These are phyloP conservation scores for Drosophila parvula DNA, from an alignment of 1,140 invertebrate species.

Conservation along the genomic window DNA sequence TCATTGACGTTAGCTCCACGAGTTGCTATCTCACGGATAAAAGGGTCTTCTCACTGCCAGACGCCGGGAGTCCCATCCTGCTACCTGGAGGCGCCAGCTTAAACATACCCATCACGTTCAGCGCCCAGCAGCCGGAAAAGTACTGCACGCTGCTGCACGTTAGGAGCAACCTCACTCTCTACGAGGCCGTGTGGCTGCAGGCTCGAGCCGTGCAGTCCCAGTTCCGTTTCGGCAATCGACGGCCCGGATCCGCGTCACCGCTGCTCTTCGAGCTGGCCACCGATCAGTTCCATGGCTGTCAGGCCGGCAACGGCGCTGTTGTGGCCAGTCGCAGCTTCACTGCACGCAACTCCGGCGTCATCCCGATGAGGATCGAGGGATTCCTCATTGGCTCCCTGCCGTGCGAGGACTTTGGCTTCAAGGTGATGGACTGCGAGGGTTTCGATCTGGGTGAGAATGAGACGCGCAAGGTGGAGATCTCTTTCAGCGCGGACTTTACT, in stretches of 20 bases:
- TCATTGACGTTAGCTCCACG: constrained; percentile 67
- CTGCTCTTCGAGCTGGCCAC: constrained; percentile 93
- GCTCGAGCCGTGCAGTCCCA: constrained; percentile 93
- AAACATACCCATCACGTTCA: constrained; percentile 83
- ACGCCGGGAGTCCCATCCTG: constrained; percentile 46
- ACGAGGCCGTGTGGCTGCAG: constrained; percentile 92
- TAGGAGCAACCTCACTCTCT: constrained; percentile 96
- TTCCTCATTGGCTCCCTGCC: constrained; percentile 90
- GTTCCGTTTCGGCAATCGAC: constrained; percentile 95
- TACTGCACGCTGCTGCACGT: constrained; percentile 85
- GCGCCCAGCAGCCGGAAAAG: constrained; percentile 68
- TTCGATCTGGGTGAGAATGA: constrained; percentile 93
- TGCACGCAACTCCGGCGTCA: constrained; percentile 94
- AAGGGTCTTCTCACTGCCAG: constrained; percentile 67
- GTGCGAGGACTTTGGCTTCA: constrained; percentile 95
- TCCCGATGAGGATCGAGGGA: constrained; percentile 90
- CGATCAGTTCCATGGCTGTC: constrained; percentile 92
- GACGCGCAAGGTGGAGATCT: constrained; percentile 94
- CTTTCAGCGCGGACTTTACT: constrained; percentile 97
- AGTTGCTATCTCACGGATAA: constrained; percentile 73
- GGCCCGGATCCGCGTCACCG: constrained; percentile 90
- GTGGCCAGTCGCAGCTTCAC: constrained; percentile 90
- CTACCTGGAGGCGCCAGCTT: constrained; percentile 72
- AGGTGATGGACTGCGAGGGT: constrained; percentile 92
- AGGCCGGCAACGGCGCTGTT: constrained; percentile 15